Conservation (phyloP, 2,797 vertebrate genomes). For the Limnodromus scolopaceus region DNA sequence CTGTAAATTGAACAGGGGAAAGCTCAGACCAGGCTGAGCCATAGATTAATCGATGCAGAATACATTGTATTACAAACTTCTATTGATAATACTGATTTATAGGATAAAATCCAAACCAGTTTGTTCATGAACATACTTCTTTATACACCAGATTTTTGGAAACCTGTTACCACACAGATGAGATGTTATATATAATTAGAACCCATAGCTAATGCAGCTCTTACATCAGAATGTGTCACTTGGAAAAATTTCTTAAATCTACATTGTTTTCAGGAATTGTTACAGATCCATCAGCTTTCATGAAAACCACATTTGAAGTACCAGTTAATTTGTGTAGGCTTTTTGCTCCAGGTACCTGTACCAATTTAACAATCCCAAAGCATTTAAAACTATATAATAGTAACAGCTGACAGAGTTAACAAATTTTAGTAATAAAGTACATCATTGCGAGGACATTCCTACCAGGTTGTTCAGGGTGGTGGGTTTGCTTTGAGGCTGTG, state of each 20-base stretch:
- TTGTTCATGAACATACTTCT: not conserved
- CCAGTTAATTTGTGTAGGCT: not conserved
- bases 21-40: not conserved
- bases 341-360: not conserved
- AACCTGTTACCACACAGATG: not conserved
- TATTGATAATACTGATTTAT: not conserved
- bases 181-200: not conserved
- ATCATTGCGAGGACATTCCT: not conserved
- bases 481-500: not conserved
- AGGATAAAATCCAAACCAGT: not conserved
- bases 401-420: not conserved
- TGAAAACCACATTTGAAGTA: not conserved
- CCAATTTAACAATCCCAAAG: not conserved
- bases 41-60: not conserved
- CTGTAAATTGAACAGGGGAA: not conserved
- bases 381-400: not conserved
- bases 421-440: not conserved
- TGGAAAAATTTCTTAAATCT: not conserved
- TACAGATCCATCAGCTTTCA: not conserved
- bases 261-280: not conserved
- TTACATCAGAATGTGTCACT: not conserved
- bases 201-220: not conserved
- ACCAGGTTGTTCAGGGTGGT: fast-evolving
- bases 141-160: not conserved
- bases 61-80: not conserved